Percentiles rank a stretch among this genome's conserved stretches.
Conservation (phyloP, 2,113 vertebrate genomes). For the Cheilinus undulatus region DNA sequence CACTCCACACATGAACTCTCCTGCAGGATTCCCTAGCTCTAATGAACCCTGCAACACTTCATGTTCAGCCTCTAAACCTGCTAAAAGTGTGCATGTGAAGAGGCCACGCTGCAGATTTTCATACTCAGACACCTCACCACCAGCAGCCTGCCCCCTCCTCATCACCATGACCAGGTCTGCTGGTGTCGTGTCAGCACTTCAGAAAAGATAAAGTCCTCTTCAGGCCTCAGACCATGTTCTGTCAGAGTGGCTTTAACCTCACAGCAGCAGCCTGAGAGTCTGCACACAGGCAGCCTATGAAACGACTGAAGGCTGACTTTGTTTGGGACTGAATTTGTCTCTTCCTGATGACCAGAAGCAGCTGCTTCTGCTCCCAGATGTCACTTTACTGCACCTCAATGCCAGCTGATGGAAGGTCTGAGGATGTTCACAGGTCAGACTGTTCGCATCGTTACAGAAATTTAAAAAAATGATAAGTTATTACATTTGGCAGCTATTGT, state of each 20-base stretch:
- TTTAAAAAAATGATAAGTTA: no score
- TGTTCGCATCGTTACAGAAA: no score
- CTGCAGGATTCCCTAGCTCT: neutral
- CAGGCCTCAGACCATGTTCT: conserved; percentile 16
- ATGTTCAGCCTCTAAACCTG: conserved; percentile 9
- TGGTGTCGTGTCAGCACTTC: conserved; percentile 45
- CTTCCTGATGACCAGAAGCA: neutral
- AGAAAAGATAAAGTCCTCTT: conserved; percentile 28
- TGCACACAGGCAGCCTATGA: neutral
- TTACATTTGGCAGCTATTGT: no score
- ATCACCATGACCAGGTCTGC: conserved; percentile 30
- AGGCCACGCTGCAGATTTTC: conserved; percentile 2
- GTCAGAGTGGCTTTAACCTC: conserved; percentile 23
- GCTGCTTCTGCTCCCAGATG: neutral
- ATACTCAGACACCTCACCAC: neutral
- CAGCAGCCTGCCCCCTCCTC: neutral
- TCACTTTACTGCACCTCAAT: neutral
- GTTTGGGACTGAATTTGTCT: neutral
- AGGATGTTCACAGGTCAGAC: neutral
- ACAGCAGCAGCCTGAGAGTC: neutral
- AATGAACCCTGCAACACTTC: conserved; percentile 1
- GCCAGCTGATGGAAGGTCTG: neutral
- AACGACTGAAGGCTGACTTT: neutral
- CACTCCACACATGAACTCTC: neutral
- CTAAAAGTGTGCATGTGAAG: conserved; percentile 9